phyloP scores from a whole-genome alignment of 2,888 invertebrate species.

The Scaptomyza caliginosa region DNA sequence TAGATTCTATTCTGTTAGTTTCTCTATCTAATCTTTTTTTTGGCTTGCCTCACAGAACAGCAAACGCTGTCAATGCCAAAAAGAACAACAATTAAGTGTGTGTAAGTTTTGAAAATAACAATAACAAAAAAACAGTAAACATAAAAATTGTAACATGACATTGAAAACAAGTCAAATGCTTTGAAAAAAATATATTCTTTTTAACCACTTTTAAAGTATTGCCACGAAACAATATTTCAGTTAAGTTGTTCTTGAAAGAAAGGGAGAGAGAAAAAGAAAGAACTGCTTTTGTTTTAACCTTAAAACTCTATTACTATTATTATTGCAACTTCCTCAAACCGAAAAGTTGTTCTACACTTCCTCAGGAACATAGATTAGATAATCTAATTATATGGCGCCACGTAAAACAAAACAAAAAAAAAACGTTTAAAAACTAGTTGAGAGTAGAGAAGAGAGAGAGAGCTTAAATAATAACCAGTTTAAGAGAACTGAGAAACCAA shows the following conservation, averaged over 20 bases:
- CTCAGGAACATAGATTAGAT: conserved; percentile 1
- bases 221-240: conserved; percentile 32
- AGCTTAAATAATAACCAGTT: conserved; percentile 3
- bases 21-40: conserved; percentile 66
- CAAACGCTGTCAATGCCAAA: conserved; percentile 55
- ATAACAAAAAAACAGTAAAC: conserved; percentile 34
- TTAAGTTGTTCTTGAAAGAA: too few species aligned
- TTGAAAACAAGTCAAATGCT: conserved; percentile 74
- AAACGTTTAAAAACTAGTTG: neutral
- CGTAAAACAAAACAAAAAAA: neutral
- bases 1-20: conserved; percentile 10
- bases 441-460: neutral
- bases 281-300: too few species aligned
- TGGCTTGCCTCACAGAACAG: conserved; percentile 48
- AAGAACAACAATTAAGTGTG: conserved; percentile 29
- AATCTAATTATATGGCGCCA: conserved; percentile 1
- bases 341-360: neutral
- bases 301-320: too few species aligned
- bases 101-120: conserved; percentile 11
- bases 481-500: neutral
- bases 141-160: conserved; percentile 74
- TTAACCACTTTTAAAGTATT: conserved; percentile 9
- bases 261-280: conserved; percentile 5
- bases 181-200: conserved; percentile 14
- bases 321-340: neutral